Evolutionary conservation across 2,888 invertebrate species (phyloP), one percentile per base, ranked within the genome.

Genomic region (Cyclophora albipunctata): DNA sequence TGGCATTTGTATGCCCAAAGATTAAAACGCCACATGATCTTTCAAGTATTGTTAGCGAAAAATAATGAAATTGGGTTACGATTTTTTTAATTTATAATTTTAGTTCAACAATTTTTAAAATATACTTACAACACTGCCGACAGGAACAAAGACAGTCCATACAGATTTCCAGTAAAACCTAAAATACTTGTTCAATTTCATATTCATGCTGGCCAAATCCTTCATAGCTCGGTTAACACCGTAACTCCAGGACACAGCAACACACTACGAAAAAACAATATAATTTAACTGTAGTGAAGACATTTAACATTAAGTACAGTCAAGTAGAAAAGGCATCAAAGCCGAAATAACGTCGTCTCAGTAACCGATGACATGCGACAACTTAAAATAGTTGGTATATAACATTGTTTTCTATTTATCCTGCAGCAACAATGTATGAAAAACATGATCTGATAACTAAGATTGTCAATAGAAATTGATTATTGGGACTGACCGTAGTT

Each of bases 91-190:
- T 40, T 3, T 33, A 20, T 20, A 20, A 20, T 20, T 20, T 20
- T 20, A 20, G 20, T 20, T 20, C 2, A 20, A 20, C 20, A 20
- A 20, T 20, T 20, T 20, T 20, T 20, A 20, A 20, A 20, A 20
- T 20, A 20, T 61, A 91, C 92, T 91, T 84, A 96, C 95, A 70
- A 94, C 42, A 54, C 94, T 91, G 35, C 91, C 90, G 7, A 91
- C 42, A 2, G 96, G 96, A 7, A 94, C 91, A 1, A 94, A 74
- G 50, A 92, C 84, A 34, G 91, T 90, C 95, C 95, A 96, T 44
- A 91, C 90, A 33, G 90, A 66, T 78, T 91, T 92, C 96, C 96
- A 96, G 67, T 93, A 93, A 55, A 81, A 81, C 41, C 84, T 78
- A 3, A 91, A 81, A 1, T 90, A 74, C 51, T 83, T 89, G 54